Percentiles rank a stretch among this genome's conserved stretches.
Evolutionary conservation across 2,797 vertebrate species (phyloP).

Genomic region (Melanotaenia parkinsoni): DNA sequence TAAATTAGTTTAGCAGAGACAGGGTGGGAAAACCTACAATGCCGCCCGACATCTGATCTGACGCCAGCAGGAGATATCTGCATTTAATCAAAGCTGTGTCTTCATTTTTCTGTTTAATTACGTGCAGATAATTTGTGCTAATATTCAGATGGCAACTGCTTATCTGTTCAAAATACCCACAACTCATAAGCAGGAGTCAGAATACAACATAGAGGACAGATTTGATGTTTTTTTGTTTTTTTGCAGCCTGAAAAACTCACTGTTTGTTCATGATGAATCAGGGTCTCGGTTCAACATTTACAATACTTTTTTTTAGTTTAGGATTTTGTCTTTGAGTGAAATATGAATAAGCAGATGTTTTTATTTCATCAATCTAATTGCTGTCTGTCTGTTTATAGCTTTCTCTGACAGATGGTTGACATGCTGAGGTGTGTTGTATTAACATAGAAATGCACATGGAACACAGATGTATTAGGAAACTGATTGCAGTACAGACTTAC

Average conservation of each 20-base stretch:
- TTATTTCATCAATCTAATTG: conserved; percentile 32
- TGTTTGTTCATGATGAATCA: conserved; percentile 29
- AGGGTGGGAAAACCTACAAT: conserved; percentile 36
- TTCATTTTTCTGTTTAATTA: conserved; percentile 23
- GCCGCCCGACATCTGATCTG: conserved; percentile 40
- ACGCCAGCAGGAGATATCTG: conserved; percentile 43
- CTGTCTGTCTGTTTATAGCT: conserved; percentile 12
- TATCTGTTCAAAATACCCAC: background rate
- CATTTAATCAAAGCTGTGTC: conserved; percentile 45
- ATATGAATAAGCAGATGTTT: background rate
- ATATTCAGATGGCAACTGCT: conserved; percentile 21
- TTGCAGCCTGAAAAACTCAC: background rate
- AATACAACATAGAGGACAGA: conserved; percentile 20
- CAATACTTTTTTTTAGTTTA: background rate
- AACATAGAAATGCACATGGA: conserved; percentile 21
- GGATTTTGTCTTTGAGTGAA: background rate
- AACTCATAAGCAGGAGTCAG: conserved; percentile 10
- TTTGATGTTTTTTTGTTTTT: conserved; percentile 36
- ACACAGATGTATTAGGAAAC: conserved; percentile 37
- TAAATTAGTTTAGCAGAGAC: conserved; percentile 48
- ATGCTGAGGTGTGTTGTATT: conserved; percentile 24
- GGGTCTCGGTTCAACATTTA: background rate
- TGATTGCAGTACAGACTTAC: conserved; percentile 33
- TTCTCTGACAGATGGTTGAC: conserved; percentile 17
- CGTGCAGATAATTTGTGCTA: conserved; percentile 17